A percentile compares a stretch with the other conserved stretches of the same genome.
phyloP scores from a whole-genome alignment of 1,140 invertebrate species.

The Leguminivora glycinivorella region DNA sequence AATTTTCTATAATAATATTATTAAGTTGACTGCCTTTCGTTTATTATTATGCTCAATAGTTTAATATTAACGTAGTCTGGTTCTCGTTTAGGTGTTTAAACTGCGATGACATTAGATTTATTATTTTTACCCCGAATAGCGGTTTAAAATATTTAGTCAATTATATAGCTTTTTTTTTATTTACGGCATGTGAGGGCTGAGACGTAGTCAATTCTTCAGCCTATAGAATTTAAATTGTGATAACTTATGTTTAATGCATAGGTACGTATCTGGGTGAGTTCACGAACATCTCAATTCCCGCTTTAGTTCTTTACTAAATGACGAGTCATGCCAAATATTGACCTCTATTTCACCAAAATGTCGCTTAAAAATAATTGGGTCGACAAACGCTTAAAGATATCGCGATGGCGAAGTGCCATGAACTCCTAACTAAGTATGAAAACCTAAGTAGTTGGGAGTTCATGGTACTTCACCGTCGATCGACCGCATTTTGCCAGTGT shows the following conservation, averaged over 20 bases:
- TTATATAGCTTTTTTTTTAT: constrained; percentile 70
- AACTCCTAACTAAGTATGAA: too few relatives aligned
- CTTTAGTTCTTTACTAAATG: background rate
- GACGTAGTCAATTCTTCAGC: constrained; percentile 53
- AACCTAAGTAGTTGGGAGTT: too few relatives aligned
- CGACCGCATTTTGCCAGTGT: background rate
- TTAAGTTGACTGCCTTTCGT: constrained; percentile 74
- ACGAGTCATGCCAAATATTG: background rate
- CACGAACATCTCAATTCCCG: background rate
- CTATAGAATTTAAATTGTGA: constrained; percentile 51
- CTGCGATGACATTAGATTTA: constrained; percentile 63
- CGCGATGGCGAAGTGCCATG: too few relatives aligned
- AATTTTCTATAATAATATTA: constrained; percentile 52
- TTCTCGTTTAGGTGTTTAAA: constrained; percentile 51
- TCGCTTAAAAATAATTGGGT: background rate
- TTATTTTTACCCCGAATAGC: constrained; percentile 59
- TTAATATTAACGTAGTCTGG: constrained; percentile 55
- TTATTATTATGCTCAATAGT: constrained; percentile 76
- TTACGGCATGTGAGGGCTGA: constrained; percentile 53
- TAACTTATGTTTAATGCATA: constrained; percentile 43
- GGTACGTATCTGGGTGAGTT: background rate
- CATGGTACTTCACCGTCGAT: too few relatives aligned
- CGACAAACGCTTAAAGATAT: too few relatives aligned
- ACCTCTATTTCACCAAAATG: background rate
- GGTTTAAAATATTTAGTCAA: constrained; percentile 76